Conservation (phyloP, 2,113 vertebrate species). For the Smithornis capensis region DNA sequence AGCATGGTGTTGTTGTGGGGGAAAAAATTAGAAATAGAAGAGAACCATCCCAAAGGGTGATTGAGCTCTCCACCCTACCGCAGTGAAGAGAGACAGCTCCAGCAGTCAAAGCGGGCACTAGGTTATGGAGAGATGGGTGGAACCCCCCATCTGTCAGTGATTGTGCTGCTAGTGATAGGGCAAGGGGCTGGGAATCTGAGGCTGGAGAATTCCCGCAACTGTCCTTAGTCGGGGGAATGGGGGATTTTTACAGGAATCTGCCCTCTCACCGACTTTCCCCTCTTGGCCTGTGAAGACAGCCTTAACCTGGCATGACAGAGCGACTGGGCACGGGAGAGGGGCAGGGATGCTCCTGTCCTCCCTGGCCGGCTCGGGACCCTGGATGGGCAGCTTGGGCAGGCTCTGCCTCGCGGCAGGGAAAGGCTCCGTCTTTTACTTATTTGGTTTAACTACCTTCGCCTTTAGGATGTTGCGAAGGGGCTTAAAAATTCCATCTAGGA, state of each 20-base stretch:
- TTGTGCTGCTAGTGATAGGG: not conserved
- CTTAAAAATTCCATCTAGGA: not conserved
- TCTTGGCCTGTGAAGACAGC: not conserved
- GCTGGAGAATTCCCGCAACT: not conserved
- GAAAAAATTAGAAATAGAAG: rapidly evolving
- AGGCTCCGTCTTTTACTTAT: not conserved
- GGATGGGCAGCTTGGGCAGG: not conserved
- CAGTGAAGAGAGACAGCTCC: not conserved
- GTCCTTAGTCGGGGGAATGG: not conserved
- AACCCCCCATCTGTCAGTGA: not conserved
- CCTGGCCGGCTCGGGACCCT: not conserved
- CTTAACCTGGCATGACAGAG: not conserved
- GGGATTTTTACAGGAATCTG: not conserved
- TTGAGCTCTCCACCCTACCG: not conserved
- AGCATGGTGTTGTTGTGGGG: not conserved
- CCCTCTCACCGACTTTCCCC: not conserved
- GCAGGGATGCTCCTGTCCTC: not conserved
- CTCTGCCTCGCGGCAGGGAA: not conserved
- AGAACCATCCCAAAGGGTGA: not conserved
- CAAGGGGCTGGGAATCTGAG: not conserved
- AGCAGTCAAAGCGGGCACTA: not conserved
- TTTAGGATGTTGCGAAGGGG: not conserved
- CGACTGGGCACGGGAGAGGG: not conserved
- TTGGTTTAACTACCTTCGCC: not conserved
- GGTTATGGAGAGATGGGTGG: not conserved